phyloP scores from a whole-genome alignment of 2,113 vertebrate species.

The Pyxicephalus adspersus region DNA sequence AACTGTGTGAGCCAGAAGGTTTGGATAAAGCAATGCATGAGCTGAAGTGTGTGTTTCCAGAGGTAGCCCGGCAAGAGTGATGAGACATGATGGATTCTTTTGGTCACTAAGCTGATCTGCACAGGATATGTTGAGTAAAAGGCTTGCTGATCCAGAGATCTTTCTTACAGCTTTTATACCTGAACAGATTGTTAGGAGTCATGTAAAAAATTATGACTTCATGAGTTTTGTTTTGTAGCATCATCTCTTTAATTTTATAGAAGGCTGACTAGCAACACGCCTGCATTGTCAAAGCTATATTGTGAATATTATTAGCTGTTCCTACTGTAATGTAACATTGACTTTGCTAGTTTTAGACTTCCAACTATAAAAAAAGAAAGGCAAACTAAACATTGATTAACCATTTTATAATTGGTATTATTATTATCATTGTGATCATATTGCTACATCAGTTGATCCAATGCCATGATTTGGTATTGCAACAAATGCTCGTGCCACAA shows the following conservation, averaged over 20 bases:
- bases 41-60: constrained; percentile 29
- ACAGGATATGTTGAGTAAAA: background rate
- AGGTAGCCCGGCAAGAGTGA: constrained; percentile 1
- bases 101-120: background rate
- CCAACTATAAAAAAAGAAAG: no score
- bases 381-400: no score
- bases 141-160: background rate
- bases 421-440: no score
- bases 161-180: background rate
- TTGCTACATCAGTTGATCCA: no score
- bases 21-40: constrained; percentile 30
- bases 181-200: background rate
- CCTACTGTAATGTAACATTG: background rate
- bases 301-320: constrained; percentile 7
- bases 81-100: constrained; percentile 35
- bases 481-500: no score
- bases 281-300: background rate
- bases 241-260: constrained; percentile 1
- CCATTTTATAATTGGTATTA: no score
- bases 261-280: constrained; percentile 7
- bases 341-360: no score
- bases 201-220: constrained; percentile 7
- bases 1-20: constrained; percentile 18
- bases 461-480: no score
- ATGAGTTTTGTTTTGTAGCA: constrained; percentile 30